Base-by-base conservation (phyloP, 2,113 vertebrate genomes). In the Alaudala cheleensis region DNA sequence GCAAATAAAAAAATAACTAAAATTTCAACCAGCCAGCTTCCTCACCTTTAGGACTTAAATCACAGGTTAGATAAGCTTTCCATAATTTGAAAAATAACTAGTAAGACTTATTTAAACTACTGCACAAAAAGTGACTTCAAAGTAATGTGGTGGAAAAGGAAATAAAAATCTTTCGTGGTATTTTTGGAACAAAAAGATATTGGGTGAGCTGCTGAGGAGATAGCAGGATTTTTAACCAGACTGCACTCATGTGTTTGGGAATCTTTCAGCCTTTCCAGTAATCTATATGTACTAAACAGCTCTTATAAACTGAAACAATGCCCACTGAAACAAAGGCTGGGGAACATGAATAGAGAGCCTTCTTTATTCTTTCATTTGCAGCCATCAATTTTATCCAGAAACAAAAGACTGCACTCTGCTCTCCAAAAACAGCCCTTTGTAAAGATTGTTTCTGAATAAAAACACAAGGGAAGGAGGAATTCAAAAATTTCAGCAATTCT, bases 351-450 rank as follows among this genome's bases (percentile, higher is more conserved):
- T 91, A 97, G 92, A 96, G 82, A 83, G 74, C 71, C 86, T 92
- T 95, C 92, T 96, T 95, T 88, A 95, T 91, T 86, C 93, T 92
- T 97, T 92, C 81, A 86, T 81, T 66, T 86, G 65, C 81, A 97
- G 88, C 81, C 97, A 95, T 98, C 93, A 95, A 88, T 96, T 96
- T 91, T 93, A 95, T 92, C 67, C 49, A 24, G 95, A 97, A 95
- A 97, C 96, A 97, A 97, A 97, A 96, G 94, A 96, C 74, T 94
- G 70, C 88, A 90, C 95, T 90, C 71, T 92, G 74, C 91, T 95
- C 92, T 95, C 92, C 86, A 96, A 95, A 97, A 89, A 78, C 96
- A 96, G 91, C 45, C 88, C 88, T 91, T 91, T 95, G 81, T 97
- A 95, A 96, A 96, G 87, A 96, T 82, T 97, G 88, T 88, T 94